A percentile compares a stretch with the other conserved stretches of the same genome.
These are phyloP conservation scores for Phenganax subtilis DNA, from an alignment of 92 coral and sea anemone genomes.

Conservation along the genomic window DNA sequence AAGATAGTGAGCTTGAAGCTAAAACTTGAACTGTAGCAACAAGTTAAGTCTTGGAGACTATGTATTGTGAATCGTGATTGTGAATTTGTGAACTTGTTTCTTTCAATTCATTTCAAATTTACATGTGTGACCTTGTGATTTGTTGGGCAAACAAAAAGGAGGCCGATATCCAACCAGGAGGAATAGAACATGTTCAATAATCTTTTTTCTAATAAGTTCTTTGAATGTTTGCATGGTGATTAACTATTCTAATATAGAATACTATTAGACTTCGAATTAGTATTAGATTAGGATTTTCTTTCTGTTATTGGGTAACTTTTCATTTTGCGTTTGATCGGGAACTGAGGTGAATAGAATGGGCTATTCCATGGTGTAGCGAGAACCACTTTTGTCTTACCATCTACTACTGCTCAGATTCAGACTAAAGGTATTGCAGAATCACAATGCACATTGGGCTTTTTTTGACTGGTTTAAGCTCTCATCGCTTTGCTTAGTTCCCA, in stretches of 20 bases:
- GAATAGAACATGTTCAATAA: slow-evolving; percentile 6
- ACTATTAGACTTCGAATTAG: no score
- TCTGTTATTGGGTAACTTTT: not conserved
- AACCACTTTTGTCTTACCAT: not conserved
- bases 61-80: no score
- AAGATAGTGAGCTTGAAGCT: no score
- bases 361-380: not conserved
- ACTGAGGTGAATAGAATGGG: not conserved
- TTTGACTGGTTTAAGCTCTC: slow-evolving; percentile 42
- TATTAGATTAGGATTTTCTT: not conserved
- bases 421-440: slow-evolving; percentile 33
- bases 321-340: not conserved
- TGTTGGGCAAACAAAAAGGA: no score
- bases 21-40: no score
- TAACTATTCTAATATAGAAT: no score
- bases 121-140: no score
- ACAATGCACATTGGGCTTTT: slow-evolving; percentile 45
- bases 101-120: no score
- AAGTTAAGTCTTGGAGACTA: no score
- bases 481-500: not conserved
- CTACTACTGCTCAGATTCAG: not conserved
- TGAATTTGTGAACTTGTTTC: no score
- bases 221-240: no score
- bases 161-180: not conserved
- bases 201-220: no score